Evolutionary conservation across 2,888 invertebrate species (phyloP), one percentile per base, ranked within the genome.

Genomic region (Limenitis arthemis): DNA sequence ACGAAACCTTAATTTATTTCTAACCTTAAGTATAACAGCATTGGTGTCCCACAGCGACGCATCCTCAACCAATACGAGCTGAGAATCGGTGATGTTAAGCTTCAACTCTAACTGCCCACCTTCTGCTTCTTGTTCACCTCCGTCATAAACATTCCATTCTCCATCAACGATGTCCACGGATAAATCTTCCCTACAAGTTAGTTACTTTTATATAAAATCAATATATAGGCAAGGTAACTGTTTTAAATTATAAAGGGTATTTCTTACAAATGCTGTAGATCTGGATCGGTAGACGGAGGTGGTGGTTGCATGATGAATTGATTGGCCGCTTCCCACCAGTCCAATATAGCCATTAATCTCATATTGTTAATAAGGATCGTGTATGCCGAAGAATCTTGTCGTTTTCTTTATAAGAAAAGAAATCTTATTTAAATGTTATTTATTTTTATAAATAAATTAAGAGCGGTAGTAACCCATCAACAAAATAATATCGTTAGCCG

Each of bases 1-100:
- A 20, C 20, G 20, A 20, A 20, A 20, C 20, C 20, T 20, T 20
- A 20, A 20, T 29, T 12, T 7, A 6, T 20, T 5, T 1, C 3
- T 4, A 31, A 91, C 91, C 84, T 94, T 93, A 11, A 98, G 86
- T 68, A 99, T 97, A 8, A 99, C 94, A 0, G 98, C 97, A 74
- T 96, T 96, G 1, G 97, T 95, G 73, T 98, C 97, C 86, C 91
- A 89, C 11, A 93, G 89, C 0, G 95, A 91, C 1, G 94, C 91
- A 73, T 98, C 94, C 75, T 99, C 98, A 1, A 99, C 94, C 34
- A 98, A 89, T 33, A 99, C 96, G 52, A 99, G 87, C 81, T 99
- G 98, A 5, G 97, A 98, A 78, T 98, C 96, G 0, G 96, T 97
- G 30, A 98, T 91, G 77, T 98, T 98, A 50, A 99, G 87, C 74